Base-by-base conservation (phyloP, 2,113 vertebrate species). In the Megaleporinus macrocephalus region DNA sequence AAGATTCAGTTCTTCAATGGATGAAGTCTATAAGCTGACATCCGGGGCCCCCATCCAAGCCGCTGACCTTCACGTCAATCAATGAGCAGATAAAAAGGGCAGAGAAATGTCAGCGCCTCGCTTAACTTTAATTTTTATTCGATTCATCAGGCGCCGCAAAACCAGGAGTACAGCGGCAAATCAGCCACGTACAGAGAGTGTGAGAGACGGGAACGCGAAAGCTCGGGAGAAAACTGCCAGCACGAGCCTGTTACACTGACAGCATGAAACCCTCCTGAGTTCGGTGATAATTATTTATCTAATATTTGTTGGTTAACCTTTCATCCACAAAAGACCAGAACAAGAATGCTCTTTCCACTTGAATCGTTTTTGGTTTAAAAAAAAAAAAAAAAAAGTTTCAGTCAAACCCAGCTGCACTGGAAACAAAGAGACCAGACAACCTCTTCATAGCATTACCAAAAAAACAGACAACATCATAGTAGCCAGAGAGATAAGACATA, bases 51-150 rank as follows among this genome's bases (percentile, higher is more conserved):
- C 80, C 80, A 27, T 66, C 81, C 81, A 51, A 83, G 68, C 65
- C 65, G 66, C 81, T 90, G 93, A 95, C 92, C 92, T 93, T 93
- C 91, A 85, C 86, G 88, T 93, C 92, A 91, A 84, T 94, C 93
- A 86, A 68, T 11, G 10, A 73, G 70, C 85, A 82, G 85, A 89
- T 85, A 71, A 94, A 94, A 94, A 91, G 93, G 90, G 91, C 94
- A 88, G 83, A 86, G 85, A 89, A 93, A 93, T 93, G 93, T 91
- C 91, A 94, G 87, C 81, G n/a, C 84, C 85, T 85, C 73, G 22
- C 81, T 81, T 74, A 86, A 81, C 84, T 82, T 80, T 85, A 82
- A 87, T 87, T 86, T 87, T 86, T 87, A 87, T 89, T 90, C 87
- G 73, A 79, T 89, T 84, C 88, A 86, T 90, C 89, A 91, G 86